Percentiles rank a stretch among this genome's conserved stretches.
Evolutionary conservation across 2,113 vertebrate genomes (phyloP).

Genomic region (Prunella himalayana): DNA sequence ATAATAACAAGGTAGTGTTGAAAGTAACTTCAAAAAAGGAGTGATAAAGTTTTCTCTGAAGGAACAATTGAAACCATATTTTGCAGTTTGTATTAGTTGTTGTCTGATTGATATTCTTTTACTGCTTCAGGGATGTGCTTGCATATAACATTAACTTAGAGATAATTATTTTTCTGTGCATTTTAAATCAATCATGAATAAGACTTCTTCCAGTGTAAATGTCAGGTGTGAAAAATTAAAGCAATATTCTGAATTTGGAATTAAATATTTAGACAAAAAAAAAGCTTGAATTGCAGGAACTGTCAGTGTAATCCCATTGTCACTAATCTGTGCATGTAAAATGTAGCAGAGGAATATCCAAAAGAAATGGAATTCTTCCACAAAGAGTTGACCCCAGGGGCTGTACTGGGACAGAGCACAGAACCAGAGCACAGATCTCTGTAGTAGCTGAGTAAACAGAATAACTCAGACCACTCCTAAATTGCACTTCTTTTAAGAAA

Average conservation of each 20-base stretch:
- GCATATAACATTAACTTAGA: not conserved
- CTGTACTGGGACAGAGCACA: not conserved
- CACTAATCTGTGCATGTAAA: not conserved
- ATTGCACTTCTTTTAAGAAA: not conserved
- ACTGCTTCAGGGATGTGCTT: not conserved
- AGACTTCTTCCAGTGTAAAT: not conserved
- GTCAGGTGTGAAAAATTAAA: not conserved
- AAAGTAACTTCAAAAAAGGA: not conserved
- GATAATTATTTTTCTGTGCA: not conserved
- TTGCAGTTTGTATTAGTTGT: not conserved
- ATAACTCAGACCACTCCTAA: not conserved
- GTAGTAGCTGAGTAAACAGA: not conserved
- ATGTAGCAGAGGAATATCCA: not conserved
- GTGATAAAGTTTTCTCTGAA: not conserved
- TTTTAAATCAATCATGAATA: not conserved
- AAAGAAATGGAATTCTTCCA: not conserved
- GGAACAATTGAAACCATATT: not conserved
- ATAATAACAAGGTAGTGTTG: not conserved
- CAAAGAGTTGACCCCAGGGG: not conserved
- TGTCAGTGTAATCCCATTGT: not conserved
- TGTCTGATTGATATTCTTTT: not conserved
- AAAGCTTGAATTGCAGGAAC: not conserved
- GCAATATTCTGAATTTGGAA: not conserved
- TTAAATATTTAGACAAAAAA: not conserved
- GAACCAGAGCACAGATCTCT: not conserved